These are phyloP conservation scores for Corythornis leucogaster DNA, from an alignment of 2,797 vertebrate genomes.

Conservation along the genomic window DNA sequence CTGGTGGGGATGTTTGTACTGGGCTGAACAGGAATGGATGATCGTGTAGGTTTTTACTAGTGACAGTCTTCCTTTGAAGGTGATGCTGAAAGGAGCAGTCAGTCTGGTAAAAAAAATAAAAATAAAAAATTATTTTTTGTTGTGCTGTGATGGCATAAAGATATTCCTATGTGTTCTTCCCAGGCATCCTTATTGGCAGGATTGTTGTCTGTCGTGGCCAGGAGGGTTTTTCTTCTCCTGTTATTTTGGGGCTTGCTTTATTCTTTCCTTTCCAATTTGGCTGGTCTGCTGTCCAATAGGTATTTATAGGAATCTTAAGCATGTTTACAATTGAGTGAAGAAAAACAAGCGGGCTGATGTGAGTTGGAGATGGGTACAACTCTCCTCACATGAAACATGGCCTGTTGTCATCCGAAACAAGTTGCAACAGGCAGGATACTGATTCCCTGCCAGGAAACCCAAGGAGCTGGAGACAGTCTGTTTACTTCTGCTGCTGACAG, in stretches of 20 bases:
- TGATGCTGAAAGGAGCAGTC: neutral
- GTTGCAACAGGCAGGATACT: slow-evolving; percentile 13
- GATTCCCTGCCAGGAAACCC: neutral
- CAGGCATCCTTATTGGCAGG: neutral
- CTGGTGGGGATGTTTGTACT: neutral
- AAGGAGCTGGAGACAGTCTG: neutral
- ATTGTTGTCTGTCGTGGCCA: neutral
- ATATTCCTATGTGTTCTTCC: neutral
- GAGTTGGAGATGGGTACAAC: neutral
- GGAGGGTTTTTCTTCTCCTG: neutral
- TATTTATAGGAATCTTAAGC: slow-evolving; percentile 18
- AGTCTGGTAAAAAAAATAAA: neutral
- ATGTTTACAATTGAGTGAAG: neutral
- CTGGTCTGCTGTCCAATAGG: neutral
- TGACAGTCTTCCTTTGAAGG: neutral
- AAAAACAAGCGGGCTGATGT: neutral
- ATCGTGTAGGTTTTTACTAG: neutral
- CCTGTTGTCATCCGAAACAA: slow-evolving; percentile 39
- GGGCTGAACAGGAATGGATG: neutral
- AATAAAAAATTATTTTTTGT: neutral
- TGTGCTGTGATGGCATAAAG: neutral
- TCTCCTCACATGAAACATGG: neutral
- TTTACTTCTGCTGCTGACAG: neutral
- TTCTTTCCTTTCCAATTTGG: neutral
- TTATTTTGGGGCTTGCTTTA: neutral